These are phyloP conservation scores for Nyctibius bracteatus DNA, from an alignment of 2,113 vertebrate genomes.

Conservation along the genomic window DNA sequence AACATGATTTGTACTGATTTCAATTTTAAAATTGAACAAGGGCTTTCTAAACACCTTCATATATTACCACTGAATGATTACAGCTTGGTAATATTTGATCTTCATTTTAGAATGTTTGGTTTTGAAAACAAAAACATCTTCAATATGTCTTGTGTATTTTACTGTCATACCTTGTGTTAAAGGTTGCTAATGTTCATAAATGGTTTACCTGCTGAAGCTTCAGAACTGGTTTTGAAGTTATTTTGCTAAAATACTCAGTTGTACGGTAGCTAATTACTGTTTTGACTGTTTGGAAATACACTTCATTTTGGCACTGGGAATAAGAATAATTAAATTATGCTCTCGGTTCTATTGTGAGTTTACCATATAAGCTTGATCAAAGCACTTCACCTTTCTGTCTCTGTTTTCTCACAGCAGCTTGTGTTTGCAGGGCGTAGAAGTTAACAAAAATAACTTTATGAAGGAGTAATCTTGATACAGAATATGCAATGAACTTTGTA, in stretches of 20 bases:
- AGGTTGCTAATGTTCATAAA: background rate
- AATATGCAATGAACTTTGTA: background rate
- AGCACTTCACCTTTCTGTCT: background rate
- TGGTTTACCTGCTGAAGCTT: background rate
- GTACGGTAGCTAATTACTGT: background rate
- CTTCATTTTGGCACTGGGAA: background rate
- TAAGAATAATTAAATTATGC: background rate
- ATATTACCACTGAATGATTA: constrained; percentile 17
- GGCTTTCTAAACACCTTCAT: background rate
- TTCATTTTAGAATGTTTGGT: constrained; percentile 19
- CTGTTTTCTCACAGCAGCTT: background rate
- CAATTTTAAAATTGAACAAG: background rate
- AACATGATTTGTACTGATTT: background rate
- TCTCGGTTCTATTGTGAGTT: background rate
- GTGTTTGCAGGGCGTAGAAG: background rate
- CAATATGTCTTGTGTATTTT: background rate
- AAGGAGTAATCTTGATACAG: background rate
- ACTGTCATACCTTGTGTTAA: background rate
- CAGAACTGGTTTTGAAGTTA: background rate
- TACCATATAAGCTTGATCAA: background rate
- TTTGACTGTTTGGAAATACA: background rate
- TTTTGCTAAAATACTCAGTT: background rate
- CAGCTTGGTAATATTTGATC: background rate
- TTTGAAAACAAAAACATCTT: background rate
- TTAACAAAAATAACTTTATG: background rate